Evolutionary conservation across 2,113 vertebrate genomes (phyloP), one percentile per base, ranked within the genome.

Genomic region (Morone chrysops): DNA sequence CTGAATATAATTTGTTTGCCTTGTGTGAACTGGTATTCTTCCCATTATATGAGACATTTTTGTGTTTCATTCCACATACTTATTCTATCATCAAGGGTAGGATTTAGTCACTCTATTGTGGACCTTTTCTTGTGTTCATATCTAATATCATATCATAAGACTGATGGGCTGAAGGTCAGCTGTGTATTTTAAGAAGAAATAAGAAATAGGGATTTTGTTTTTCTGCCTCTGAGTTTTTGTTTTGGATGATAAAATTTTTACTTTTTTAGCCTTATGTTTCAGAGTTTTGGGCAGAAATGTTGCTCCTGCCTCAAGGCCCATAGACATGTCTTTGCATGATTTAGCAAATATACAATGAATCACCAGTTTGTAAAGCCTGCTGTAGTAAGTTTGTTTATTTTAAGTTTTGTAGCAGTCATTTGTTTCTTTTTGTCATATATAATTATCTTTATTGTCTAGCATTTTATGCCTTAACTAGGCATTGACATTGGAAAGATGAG

Each of bases 301-400:
- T 76, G 20, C 38, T 70, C 13, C 41, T 56, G 63, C 76, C 70
- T 63, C 56, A 10, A 25, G 51, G 63, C 18, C 7, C 9, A 11
- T 9, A 17, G 16, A 40, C 36, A 71, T 71, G 60, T 74, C 74
- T 89, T 77, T 43, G 43, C 20, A 69, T n/a, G 17, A 48, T 77
- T 76, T 45, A 68, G 54, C 56, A 63, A 68, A 70, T 73, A 38
- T 31, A 31, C 10, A n/a, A 16, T 25, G 70, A 70, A 51, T 81
- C 20, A 14, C 16, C 22, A 38, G 36, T 62, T 65, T 41, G 6
- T 43, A 56, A 74, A 43, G 2, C 8, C 11, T 41, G 48, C 61
- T 50, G 74, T 36, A 11, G 36, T 36, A 48, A 8, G 13, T n/a
- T 4, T 8, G 13, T 43, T 17, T 70, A 25, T 38, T 70, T 22